Conservation (phyloP, 2,113 vertebrate genomes). For the Centrocercus urophasianus region DNA sequence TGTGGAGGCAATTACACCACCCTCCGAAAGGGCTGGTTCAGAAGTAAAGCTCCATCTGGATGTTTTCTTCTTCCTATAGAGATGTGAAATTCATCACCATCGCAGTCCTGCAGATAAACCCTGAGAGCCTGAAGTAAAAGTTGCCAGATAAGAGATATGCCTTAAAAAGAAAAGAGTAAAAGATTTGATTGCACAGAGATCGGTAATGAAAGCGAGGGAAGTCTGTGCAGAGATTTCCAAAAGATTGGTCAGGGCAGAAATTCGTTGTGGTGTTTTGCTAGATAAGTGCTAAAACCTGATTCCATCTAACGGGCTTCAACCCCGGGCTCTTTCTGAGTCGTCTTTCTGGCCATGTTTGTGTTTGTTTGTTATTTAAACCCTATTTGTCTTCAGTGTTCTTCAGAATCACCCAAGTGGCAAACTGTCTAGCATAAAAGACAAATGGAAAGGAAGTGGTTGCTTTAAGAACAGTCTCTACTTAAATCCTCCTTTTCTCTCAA, state of each 20-base stretch:
- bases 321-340: neutral
- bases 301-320: conserved; percentile 15
- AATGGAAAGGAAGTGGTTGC: conserved; percentile 27
- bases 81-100: conserved; percentile 39
- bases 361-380: conserved; percentile 21
- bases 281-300: conserved; percentile 10
- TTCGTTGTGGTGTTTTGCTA: conserved; percentile 21
- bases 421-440: neutral
- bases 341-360: neutral
- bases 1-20: conserved; percentile 39
- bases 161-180: conserved; percentile 1
- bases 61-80: neutral
- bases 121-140: neutral
- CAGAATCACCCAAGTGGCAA: conserved; percentile 34
- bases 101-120: neutral
- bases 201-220: conserved; percentile 43
- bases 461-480: conserved; percentile 36
- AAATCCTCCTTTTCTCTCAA: conserved; percentile 25
- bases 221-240: conserved; percentile 22
- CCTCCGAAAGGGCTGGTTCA: neutral
- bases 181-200: neutral
- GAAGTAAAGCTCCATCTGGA: conserved; percentile 34
- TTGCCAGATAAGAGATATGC: conserved; percentile 18
- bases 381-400: conserved; percentile 11
- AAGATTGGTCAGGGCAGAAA: neutral